Evolutionary conservation across 2,113 vertebrate genomes (phyloP).

Genomic region (Ellobius talpinus): DNA sequence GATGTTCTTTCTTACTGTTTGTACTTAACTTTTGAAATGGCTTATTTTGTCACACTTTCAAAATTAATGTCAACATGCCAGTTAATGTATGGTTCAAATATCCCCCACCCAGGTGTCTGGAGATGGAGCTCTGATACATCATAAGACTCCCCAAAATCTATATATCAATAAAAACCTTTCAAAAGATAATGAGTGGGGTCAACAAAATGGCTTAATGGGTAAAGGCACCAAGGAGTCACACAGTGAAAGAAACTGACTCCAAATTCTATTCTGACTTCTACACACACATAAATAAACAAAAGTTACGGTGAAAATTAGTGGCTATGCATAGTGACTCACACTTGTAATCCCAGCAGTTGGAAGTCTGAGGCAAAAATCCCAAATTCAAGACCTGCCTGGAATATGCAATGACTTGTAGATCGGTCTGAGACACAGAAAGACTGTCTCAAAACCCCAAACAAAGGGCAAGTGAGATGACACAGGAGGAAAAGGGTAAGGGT

Average conservation of each 20-base stretch:
- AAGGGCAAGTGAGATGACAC: not conserved
- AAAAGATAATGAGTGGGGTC: not conserved
- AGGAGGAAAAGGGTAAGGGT: not conserved
- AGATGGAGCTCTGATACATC: not conserved
- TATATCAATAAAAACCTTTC: constrained; percentile 41
- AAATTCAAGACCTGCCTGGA: not conserved
- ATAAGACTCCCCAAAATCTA: constrained; percentile 8
- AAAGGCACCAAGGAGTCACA: not conserved
- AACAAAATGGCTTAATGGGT: not conserved
- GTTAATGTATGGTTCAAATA: constrained; percentile 7
- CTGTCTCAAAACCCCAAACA: not conserved
- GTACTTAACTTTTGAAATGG: not conserved
- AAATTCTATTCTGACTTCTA: not conserved
- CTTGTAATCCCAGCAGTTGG: not conserved
- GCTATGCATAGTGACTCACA: not conserved
- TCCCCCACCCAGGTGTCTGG: not conserved
- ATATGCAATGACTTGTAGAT: not conserved
- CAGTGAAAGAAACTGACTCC: not conserved
- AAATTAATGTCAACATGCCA: constrained; percentile 45
- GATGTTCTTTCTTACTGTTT: not conserved
- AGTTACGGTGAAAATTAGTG: not conserved
- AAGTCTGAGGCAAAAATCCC: not conserved
- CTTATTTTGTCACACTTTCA: constrained; percentile 36
- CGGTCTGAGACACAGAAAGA: not conserved
- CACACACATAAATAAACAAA: not conserved